Evolutionary conservation across 2,113 vertebrate species (phyloP).

Genomic region (Sorex fumeus): DNA sequence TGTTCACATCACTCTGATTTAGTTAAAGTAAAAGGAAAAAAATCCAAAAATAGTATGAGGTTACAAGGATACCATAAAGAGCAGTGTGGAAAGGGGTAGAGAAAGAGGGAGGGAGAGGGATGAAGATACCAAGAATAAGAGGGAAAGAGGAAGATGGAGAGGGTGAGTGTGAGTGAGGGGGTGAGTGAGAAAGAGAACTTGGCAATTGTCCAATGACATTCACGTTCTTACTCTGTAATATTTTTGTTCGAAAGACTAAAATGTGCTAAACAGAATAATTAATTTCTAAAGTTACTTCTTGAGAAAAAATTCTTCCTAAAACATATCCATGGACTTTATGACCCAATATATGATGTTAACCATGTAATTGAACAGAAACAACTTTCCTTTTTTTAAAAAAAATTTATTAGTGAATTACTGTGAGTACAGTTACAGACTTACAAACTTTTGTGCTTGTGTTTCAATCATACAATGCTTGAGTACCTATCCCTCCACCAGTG

Average conservation of each 20-base stretch:
- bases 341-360: neutral
- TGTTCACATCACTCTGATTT: no score
- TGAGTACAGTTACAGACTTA: no score
- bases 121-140: neutral
- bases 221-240: neutral
- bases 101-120: neutral
- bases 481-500: no score
- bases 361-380: neutral
- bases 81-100: no score
- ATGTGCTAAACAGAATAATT: no score
- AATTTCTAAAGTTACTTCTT: neutral
- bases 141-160: neutral
- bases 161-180: neutral
- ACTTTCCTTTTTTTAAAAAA: neutral
- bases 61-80: no score
- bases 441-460: no score
- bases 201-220: neutral
- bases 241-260: neutral
- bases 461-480: no score
- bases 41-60: no score
- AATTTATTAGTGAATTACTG: no score
- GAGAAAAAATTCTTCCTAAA: neutral
- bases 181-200: neutral
- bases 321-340: neutral
- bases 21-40: no score